Evolutionary conservation across 2,797 vertebrate genomes (phyloP), one percentile per base, ranked within the genome.

Genomic region (Sebastes glaucus): DNA sequence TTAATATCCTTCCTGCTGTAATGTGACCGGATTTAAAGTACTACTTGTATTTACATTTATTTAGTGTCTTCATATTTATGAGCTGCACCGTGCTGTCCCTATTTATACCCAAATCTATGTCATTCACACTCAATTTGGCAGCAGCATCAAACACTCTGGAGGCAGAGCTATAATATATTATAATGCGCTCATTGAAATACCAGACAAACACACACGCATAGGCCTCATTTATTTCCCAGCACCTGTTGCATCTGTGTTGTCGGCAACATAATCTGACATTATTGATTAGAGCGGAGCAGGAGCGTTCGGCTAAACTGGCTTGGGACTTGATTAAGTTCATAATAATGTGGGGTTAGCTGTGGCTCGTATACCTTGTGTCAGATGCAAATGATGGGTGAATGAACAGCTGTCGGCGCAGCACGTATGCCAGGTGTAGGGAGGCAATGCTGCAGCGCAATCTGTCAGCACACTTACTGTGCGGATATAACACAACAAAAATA

Each of bases 401-500:
- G 73, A 91, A 80, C 88, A 90, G 87, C 85, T 92, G 90, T 74
- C 20, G 30, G 57, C 27, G n/a, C 57, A 78, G 80, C 80, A 63
- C 14, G 7, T 8, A 7, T 1, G 28, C 74, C 87, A 86, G 85
- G 77, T 92, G 78, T 71, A 53, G 62, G 2, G 33, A 74, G 13
- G 38, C 71, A 46, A 6, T 20, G 67, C 52, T 61, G 60, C 64
- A 23, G 53, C 59, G 9, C 71, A 85, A 42, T 77, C 77, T 80
- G 78, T 61, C 81, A 74, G 63, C 6, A 4, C 32, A 46, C 65
- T 61, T 78, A 55, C 53, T 46, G 56, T 63, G 9, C 6, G 7
- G 46, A 69, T 25, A 20, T n/a, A 77, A 53, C 22, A 30, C 23
- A 59, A 13, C 16, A 56, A 25, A 77, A 60, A 46, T n/a, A 64